Evolutionary conservation across 2,113 vertebrate genomes (phyloP), one percentile per base, ranked within the genome.

Genomic region (Myotis lucifugus): DNA sequence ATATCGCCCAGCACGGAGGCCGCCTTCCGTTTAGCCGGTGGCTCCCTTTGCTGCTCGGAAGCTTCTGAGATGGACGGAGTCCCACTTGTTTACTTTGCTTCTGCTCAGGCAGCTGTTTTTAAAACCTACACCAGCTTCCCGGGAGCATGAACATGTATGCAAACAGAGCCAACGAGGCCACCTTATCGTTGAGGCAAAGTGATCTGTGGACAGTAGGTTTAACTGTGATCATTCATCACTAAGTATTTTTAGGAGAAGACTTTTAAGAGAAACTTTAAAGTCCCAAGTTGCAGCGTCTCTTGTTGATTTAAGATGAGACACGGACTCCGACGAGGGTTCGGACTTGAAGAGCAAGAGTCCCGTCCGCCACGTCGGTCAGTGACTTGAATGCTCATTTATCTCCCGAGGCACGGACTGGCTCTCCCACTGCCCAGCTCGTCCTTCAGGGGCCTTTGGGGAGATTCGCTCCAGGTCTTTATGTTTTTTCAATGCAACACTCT

Each of bases 121-220:
- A 77, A 90, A 95, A 87, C 89, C 6, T 77, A 73, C 3, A 48
- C 12, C 48, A 76, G 54, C 18, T 76, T 78, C 93, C 8, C 59
- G 29, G 88, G 2, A 29, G 1, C 19, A 67, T 37, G 74, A 82
- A 52, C 46, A 79, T 32, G 46, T 29, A 74, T 27, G 37, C 27
- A 89, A 64, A 21, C 18, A 67, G 67, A 66, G 64, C 5, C 56
- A 94, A 56, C 4, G 29, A 76, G 6, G n/a, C 15, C 27, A 74
- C 74, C 72, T 91, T 86, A 67, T 78, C 94, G 27, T 82, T 89
- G 52, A 92, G 74, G 88, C 84, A 64, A 89, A 93, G 27, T 40
- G 66, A 29, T 48, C 32, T 86, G 10, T 40, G 23, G 81, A 94
- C 91, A 64, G 8, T 37, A 67, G 17, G 87, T 50, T 83, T 85